phyloP scores from a whole-genome alignment of 2,888 invertebrate species.

The Dynastes grantii region DNA sequence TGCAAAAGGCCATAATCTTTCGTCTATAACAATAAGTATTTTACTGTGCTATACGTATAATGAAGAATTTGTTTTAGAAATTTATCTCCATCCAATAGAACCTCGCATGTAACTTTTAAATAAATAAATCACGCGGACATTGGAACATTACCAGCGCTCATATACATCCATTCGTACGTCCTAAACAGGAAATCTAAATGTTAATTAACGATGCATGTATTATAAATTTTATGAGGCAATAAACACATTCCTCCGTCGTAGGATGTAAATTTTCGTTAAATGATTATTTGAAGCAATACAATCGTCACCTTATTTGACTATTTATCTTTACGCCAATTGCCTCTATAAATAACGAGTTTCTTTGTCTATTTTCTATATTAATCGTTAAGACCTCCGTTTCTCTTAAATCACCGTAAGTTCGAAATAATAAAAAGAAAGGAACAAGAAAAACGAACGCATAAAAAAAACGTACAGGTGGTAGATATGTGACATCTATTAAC shows the following conservation, averaged over 20 bases:
- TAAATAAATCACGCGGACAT: conserved; percentile 7
- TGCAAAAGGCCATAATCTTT: too few relatives aligned
- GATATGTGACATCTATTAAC: conserved; percentile 40
- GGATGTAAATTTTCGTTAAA: conserved; percentile 42
- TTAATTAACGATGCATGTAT: conserved; percentile 36
- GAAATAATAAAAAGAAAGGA: neutral
- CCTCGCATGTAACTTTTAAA: neutral
- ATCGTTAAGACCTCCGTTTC: neutral
- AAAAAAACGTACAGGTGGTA: conserved; percentile 14
- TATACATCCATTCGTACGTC: conserved; percentile 10
- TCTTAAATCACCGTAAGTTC: neutral
- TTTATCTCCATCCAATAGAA: conserved; percentile 3
- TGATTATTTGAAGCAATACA: conserved; percentile 25
- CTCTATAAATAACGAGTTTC: conserved; percentile 14
- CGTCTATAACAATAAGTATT: too few relatives aligned
- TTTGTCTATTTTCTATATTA: conserved; percentile 13
- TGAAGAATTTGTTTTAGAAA: conserved; percentile 9
- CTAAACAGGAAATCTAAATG: conserved; percentile 37
- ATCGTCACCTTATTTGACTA: conserved; percentile 31
- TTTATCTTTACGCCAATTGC: conserved; percentile 23
- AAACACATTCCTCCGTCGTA: conserved; percentile 34
- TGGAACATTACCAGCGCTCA: conserved; percentile 1
- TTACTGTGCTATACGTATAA: neutral
- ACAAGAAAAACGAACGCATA: conserved; percentile 1
- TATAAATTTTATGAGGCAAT: conserved; percentile 43